These are phyloP conservation scores for Biston stratarius DNA, from an alignment of 2,888 invertebrate species.

Conservation along the genomic window DNA sequence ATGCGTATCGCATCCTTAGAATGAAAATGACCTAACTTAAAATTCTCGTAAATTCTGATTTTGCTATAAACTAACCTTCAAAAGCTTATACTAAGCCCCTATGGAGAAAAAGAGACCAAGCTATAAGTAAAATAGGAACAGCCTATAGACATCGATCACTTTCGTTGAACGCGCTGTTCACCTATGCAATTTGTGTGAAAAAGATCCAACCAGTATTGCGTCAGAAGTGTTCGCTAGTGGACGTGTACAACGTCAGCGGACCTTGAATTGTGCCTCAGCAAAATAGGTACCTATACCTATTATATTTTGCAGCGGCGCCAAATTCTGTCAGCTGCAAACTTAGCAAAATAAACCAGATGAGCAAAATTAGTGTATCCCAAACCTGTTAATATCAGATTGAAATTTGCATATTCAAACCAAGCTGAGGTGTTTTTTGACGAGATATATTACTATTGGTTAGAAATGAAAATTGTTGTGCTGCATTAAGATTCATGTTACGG, in stretches of 20 bases:
- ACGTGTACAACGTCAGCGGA: too few species aligned
- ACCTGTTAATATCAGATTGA: constrained; percentile 22
- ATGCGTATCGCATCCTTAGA: too few species aligned
- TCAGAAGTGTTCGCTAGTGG: neutral
- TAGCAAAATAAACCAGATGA: neutral
- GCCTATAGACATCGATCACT: too few species aligned
- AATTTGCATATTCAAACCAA: constrained; percentile 28
- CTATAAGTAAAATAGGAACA: too few species aligned
- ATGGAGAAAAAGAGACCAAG: too few species aligned
- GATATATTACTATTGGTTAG: constrained; percentile 19
- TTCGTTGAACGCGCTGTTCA: too few species aligned
- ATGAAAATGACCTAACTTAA: too few species aligned
- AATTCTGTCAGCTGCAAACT: neutral
- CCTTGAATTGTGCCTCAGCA: too few species aligned
- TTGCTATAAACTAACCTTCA: too few species aligned
- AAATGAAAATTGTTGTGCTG: neutral
- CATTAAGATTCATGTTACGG: neutral
- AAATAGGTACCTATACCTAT: too few species aligned
- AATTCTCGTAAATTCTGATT: too few species aligned
- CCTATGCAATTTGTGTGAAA: neutral
- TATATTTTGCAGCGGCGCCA: neutral
- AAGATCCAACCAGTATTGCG: neutral
- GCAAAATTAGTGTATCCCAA: constrained; percentile 15
- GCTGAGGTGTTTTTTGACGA: constrained; percentile 1
- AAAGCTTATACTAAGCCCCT: too few species aligned